A percentile compares a stretch with the other conserved stretches of the same genome.
These are phyloP conservation scores for Laupala kohalensis DNA, from an alignment of 1,140 invertebrate genomes.

Conservation along the genomic window DNA sequence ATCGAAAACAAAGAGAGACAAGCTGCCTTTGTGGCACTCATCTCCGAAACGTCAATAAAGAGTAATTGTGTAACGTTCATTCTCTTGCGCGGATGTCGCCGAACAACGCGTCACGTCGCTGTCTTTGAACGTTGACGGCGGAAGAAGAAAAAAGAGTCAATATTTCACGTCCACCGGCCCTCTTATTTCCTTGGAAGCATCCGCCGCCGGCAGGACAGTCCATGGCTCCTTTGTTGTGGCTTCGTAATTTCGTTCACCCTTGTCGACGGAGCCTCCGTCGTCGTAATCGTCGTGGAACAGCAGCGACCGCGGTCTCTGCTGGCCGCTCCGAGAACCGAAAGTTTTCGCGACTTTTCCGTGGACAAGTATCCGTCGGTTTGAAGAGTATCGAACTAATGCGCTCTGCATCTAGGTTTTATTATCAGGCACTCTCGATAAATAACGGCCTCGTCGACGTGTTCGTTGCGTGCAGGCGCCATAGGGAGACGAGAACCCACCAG, in stretches of 20 bases:
- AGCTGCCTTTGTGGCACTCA: no score
- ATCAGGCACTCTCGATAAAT: neutral
- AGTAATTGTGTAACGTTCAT: no score
- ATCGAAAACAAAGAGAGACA: no score
- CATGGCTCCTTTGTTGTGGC: neutral
- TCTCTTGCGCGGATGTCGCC: no score
- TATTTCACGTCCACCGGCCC: neutral
- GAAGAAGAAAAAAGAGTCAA: neutral
- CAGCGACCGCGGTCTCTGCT: neutral
- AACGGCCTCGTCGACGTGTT: neutral
- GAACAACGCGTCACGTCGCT: neutral
- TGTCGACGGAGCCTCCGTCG: neutral
- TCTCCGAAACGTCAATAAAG: no score
- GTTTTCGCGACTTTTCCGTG: neutral
- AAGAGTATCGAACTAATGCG: neutral
- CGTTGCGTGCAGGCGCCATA: neutral
- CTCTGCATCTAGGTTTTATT: neutral
- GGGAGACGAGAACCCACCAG: no score
- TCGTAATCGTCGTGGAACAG: neutral
- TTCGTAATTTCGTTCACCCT: neutral
- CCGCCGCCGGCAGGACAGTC: neutral
- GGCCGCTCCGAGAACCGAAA: neutral
- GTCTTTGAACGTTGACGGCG: neutral
- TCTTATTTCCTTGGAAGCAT: neutral
- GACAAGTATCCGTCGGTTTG: neutral